phyloP scores from a whole-genome alignment of 2,888 invertebrate species.

The Sinotaia quadrata region DNA sequence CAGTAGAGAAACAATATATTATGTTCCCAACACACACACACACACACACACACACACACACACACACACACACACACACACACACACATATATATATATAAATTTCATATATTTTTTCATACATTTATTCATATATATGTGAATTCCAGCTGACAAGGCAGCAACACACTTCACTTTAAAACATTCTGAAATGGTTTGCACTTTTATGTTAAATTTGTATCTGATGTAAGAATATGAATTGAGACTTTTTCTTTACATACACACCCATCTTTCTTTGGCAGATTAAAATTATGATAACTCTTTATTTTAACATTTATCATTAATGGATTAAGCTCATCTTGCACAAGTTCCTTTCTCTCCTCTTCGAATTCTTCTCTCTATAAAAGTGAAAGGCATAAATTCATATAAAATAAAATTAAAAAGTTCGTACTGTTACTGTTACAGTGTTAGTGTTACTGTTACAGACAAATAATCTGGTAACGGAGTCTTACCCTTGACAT shows the following conservation, averaged over 20 bases:
- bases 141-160: no score
- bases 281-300: neutral
- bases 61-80: neutral
- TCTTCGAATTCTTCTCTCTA: neutral
- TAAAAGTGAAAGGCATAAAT: neutral
- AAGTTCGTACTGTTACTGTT: neutral
- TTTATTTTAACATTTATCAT: neutral
- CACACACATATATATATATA: neutral
- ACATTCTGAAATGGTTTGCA: no score
- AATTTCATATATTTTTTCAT: neutral
- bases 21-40: no score
- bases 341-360: neutral
- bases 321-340: neutral
- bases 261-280: neutral
- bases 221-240: no score
- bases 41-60: conserved; percentile 7
- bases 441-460: neutral
- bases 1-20: neutral
- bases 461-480: neutral
- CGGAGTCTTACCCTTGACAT: conserved; percentile 58
- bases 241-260: no score
- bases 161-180: no score
- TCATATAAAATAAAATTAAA: neutral
- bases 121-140: no score
- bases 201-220: no score